A percentile compares a stretch with the other conserved stretches of the same genome.
phyloP scores from a whole-genome alignment of 2,113 vertebrate species.

The Nycticebus coucang region DNA sequence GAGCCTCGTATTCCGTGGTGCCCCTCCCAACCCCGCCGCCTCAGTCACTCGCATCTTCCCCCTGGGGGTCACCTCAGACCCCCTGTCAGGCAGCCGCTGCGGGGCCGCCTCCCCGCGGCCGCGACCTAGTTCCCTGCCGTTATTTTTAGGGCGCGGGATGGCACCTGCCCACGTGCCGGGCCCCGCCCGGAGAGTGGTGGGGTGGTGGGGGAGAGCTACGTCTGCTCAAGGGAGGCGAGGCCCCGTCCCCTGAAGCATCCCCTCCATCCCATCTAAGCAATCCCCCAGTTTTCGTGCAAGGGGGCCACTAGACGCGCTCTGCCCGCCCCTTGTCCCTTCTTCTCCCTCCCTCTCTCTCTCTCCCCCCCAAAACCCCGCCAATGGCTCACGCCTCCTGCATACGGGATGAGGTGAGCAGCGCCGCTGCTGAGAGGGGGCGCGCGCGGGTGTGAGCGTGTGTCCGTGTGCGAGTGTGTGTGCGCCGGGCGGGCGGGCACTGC shows the following conservation, averaged over 20 bases:
- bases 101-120: conserved; percentile 78
- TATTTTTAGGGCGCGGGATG: conserved; percentile 84
- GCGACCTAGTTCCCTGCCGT: conserved; percentile 83
- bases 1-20: conserved; percentile 29
- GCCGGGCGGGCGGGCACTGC: conserved; percentile 92
- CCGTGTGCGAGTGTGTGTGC: conserved; percentile 85
- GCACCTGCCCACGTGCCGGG: conserved; percentile 82
- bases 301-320: conserved; percentile 31
- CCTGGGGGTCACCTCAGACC: conserved; percentile 70
- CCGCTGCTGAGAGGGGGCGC: conserved; percentile 77
- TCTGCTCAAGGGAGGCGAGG: conserved; percentile 67
- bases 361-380: conserved; percentile 77
- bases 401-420: conserved; percentile 90
- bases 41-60: conserved; percentile 39
- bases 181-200: conserved; percentile 76
- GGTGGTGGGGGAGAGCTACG: conserved; percentile 56
- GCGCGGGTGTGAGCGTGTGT: conserved; percentile 81
- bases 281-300: conserved; percentile 58
- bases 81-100: conserved; percentile 73
- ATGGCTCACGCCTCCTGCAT: conserved; percentile 91
- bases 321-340: conserved; percentile 69
- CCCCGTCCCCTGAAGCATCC: conserved; percentile 68
- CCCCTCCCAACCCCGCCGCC: neutral
- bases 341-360: conserved; percentile 55
- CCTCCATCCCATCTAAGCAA: conserved; percentile 30